Conservation (phyloP, 2,113 vertebrate species). For the Bucco capensis region DNA sequence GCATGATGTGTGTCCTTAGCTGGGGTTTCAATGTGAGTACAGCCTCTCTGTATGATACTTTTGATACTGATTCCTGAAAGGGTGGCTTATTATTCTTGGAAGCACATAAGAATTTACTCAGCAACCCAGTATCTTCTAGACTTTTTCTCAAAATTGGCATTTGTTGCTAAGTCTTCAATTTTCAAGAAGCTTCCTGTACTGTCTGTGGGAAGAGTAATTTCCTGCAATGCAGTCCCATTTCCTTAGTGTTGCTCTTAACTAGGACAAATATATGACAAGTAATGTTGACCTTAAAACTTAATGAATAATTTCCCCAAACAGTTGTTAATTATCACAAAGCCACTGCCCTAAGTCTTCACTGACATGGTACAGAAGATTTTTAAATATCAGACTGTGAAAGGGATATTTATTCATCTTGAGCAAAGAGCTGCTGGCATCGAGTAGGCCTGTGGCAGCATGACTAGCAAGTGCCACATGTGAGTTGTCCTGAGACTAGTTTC, state of each 20-base stretch:
- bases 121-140: not conserved
- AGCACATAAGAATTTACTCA: not conserved
- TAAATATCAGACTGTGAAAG: not conserved
- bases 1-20: fast-evolving
- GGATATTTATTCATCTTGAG: not conserved
- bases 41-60: not conserved
- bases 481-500: not conserved
- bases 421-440: not conserved
- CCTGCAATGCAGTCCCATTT: not conserved
- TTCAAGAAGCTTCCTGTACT: not conserved
- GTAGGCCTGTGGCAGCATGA: not conserved
- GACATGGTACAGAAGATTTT: not conserved
- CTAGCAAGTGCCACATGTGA: not conserved
- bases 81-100: not conserved
- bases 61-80: not conserved
- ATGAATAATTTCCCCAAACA: not conserved
- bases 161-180: not conserved
- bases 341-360: not conserved
- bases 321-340: not conserved
- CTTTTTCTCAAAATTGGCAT: not conserved
- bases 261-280: not conserved
- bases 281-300: not conserved
- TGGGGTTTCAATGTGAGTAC: not conserved
- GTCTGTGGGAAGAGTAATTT: not conserved
- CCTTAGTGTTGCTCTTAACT: not conserved